phyloP scores from a whole-genome alignment of 1,140 invertebrate genomes.

The Galendromus occidentalis region DNA sequence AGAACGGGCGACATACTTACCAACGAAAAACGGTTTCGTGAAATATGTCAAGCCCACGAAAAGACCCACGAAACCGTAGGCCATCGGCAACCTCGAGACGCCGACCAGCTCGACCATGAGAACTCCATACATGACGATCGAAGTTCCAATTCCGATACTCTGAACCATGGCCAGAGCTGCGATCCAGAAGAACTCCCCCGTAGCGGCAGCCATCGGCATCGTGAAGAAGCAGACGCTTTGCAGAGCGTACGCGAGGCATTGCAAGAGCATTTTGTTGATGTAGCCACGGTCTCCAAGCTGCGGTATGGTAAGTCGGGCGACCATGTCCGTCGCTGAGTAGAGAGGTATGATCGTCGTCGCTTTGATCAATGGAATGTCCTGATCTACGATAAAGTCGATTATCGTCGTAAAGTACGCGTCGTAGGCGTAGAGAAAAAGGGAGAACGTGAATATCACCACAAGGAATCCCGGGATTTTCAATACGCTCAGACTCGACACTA shows the following conservation, averaged over 20 bases:
- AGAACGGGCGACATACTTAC: not conserved
- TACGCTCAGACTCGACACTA: not conserved
- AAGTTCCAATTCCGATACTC: not conserved
- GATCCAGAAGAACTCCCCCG: not conserved
- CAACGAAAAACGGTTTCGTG: not conserved
- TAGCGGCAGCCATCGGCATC: not conserved
- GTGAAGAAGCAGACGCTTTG: not conserved
- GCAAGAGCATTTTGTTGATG: not conserved
- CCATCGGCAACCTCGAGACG: not conserved
- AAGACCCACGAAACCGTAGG: not conserved
- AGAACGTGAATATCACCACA: not conserved
- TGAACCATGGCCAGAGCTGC: not conserved
- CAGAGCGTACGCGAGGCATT: not conserved
- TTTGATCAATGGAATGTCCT: not conserved
- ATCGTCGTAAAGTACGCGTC: slow-evolving; percentile 4
- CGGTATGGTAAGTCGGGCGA: not conserved
- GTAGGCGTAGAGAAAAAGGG: not conserved
- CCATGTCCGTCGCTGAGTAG: not conserved
- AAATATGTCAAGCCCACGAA: not conserved
- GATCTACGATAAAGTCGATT: slow-evolving; percentile 2
- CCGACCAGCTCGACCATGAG: not conserved
- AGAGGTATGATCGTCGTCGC: not conserved
- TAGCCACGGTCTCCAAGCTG: slow-evolving; percentile 3
- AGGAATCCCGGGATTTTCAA: not conserved
- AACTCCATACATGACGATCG: not conserved